Conservation (phyloP, 2,888 invertebrate genomes). For the Nomada goodeniana region DNA sequence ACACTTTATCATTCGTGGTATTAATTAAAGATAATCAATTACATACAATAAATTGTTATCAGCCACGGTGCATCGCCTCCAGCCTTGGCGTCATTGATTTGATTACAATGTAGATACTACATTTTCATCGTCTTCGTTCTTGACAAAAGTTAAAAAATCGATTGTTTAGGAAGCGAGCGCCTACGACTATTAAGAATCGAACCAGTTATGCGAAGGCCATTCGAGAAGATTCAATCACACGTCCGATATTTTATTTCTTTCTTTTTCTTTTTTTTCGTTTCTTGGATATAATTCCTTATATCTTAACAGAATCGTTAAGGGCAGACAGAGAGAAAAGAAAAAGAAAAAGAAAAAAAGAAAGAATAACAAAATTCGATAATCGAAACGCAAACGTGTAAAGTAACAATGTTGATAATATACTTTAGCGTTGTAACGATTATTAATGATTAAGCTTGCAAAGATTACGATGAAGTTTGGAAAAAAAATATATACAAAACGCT, state of each 20-base stretch:
- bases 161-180: conserved; percentile 66
- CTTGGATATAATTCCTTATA: conserved; percentile 15
- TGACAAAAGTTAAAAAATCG: conserved; percentile 56
- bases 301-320: conserved; percentile 30
- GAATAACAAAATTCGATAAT: conserved; percentile 11
- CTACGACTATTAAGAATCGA: conserved; percentile 65
- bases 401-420: conserved; percentile 47
- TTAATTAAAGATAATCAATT: conserved; percentile 78
- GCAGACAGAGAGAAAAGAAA: conserved; percentile 10
- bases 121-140: conserved; percentile 30
- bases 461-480: conserved; percentile 56
- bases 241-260: conserved; percentile 37
- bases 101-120: conserved; percentile 54
- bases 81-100: conserved; percentile 44
- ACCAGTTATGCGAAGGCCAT: conserved; percentile 66
- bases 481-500: conserved; percentile 59
- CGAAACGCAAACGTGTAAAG: conserved; percentile 31
- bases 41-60: conserved; percentile 73
- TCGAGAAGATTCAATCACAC: conserved; percentile 65
- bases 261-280: background rate
- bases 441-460: conserved; percentile 53
- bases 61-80: conserved; percentile 66
- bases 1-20: conserved; percentile 82
- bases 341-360: conserved; percentile 3
- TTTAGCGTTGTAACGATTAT: conserved; percentile 48